Base-by-base conservation (phyloP, 2,113 vertebrate species). In the Seriola rivoliana region DNA sequence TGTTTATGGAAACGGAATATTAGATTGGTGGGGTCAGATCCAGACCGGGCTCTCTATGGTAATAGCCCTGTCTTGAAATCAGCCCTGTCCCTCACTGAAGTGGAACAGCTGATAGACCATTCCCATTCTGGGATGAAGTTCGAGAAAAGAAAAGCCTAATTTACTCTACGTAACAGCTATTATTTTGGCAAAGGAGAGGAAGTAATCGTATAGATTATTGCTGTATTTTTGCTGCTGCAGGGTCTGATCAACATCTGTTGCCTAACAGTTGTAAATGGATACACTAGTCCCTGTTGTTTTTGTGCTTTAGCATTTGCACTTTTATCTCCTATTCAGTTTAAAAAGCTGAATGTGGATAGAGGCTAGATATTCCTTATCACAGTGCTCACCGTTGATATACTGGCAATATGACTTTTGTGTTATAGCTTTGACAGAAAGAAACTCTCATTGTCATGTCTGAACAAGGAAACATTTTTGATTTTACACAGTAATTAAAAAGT, bases 1-100 rank as follows among this genome's bases (percentile, higher is more conserved):
- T 96, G 95, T 95, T 95, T 96, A 95, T 93, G 92, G 93, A 95
- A 95, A 95, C 93, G 79, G 92, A 93, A 95, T 95, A 94, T 95
- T 94, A 92, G 93, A 93, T 94, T 91, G 92, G 87, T 88, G 90
- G 91, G 93, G 95, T 95, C 93, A 94, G 84, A 85, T 89, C 85
- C 93, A 91, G 92, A 76, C 90, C 71, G 87, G 85, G 93, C 93
- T 95, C 91, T 93, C 91, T 93, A 91, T 93, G 94, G 90, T 95
- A 96, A 96, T 95, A 90, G 90, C 91, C 82, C 78, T 72, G 93
- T 96, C 95, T 96, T 96, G 93, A 95, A 95, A 95, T 94, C 94
- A 95, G 92, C 91, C 88, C 87, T 64, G 78, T 94, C 89, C 88
- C 88, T 85, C 80, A 81, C 91, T 95, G 93, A 95, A 95, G 95